phyloP scores from a whole-genome alignment of 2,113 vertebrate species.

The Dipodomys stephensi region DNA sequence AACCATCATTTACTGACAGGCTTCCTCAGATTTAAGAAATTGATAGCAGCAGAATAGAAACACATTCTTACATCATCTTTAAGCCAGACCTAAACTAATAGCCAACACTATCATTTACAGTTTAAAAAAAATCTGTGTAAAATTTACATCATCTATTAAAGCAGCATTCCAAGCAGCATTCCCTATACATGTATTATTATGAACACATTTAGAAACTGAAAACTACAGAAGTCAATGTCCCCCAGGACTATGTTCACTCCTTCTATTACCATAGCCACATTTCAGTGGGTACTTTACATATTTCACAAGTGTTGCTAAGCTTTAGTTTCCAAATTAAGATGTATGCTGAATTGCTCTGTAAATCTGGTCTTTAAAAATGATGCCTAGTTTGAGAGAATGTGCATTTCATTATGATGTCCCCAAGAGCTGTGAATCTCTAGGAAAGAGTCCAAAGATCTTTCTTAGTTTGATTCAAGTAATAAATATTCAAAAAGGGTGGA shows the following conservation, averaged over 20 bases:
- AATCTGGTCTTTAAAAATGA: conserved; percentile 79
- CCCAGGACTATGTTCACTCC: conserved; percentile 26
- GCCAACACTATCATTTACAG: neutral
- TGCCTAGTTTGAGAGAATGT: conserved; percentile 77
- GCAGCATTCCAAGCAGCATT: neutral
- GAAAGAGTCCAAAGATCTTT: conserved; percentile 81
- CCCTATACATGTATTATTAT: neutral
- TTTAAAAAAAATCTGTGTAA: neutral
- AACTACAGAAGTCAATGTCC: neutral
- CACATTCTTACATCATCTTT: neutral
- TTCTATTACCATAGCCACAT: conserved; percentile 27
- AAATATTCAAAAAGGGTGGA: conserved; percentile 80
- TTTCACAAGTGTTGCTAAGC: conserved; percentile 77
- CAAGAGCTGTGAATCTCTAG: conserved; percentile 81
- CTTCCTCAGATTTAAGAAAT: neutral
- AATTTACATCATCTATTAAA: neutral
- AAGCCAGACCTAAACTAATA: neutral
- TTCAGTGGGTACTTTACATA: conserved; percentile 53
- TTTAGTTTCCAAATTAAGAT: conserved; percentile 80
- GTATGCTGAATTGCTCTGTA: conserved; percentile 76
- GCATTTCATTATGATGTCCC: conserved; percentile 82
- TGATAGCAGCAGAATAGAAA: neutral
- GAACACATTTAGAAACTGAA: conserved; percentile 31
- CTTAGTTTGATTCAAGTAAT: conserved; percentile 78
- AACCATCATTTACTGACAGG: neutral